phyloP scores from a whole-genome alignment of 2,113 vertebrate genomes.

The Pseudorasbora parva region DNA sequence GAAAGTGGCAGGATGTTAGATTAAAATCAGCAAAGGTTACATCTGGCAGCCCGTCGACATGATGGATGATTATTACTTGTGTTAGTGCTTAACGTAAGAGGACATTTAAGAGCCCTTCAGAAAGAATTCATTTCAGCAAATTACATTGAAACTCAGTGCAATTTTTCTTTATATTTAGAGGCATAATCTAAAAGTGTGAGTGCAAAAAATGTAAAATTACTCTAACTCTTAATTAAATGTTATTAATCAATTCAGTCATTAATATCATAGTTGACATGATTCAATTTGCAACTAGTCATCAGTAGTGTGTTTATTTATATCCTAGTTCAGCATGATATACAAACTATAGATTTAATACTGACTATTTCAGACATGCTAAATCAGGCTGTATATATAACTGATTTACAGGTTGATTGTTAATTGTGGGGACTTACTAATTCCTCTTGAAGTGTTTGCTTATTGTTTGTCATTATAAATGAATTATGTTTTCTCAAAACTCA shows the following conservation, averaged over 20 bases:
- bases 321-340: background rate
- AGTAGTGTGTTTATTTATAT: background rate
- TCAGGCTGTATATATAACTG: background rate
- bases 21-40: constrained; percentile 64
- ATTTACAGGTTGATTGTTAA: constrained; percentile 2
- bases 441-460: background rate
- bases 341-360: background rate
- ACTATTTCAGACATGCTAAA: background rate
- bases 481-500: background rate
- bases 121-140: constrained; percentile 64
- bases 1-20: constrained; percentile 62
- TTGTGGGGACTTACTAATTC: background rate
- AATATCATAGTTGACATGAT: background rate
- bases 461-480: background rate
- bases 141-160: constrained; percentile 56
- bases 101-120: constrained; percentile 71
- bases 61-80: constrained; percentile 70
- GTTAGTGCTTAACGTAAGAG: constrained; percentile 65
- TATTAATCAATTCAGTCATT: background rate
- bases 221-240: background rate
- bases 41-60: constrained; percentile 56
- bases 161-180: constrained; percentile 55
- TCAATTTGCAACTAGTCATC: background rate
- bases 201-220: background rate
- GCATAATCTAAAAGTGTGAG: constrained; percentile 41